A percentile compares a stretch with the other conserved stretches of the same genome.
Conservation (phyloP, 1,140 invertebrate species). For the Bombus sibiricus region DNA sequence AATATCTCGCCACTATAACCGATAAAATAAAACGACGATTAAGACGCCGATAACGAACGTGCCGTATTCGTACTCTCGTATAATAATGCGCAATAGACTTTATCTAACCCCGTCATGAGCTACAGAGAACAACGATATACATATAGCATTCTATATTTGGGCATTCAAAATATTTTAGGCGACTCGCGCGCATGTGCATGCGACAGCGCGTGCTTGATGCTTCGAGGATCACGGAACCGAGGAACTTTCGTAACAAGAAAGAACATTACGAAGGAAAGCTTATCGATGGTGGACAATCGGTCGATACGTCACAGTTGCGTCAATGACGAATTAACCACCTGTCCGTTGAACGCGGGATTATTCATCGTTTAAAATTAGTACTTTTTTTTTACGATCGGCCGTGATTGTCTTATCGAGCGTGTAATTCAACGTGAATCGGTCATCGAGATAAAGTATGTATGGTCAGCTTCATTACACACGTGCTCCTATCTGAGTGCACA, state of each 20-base stretch:
- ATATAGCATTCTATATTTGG: constrained; percentile 28
- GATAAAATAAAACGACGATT: not conserved
- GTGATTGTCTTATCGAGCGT: constrained; percentile 12
- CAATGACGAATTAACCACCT: constrained; percentile 32
- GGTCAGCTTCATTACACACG: not conserved
- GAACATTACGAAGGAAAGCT: not conserved
- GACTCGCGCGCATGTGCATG: not conserved
- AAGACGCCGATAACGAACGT: not conserved
- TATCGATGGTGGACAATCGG: constrained; percentile 17
- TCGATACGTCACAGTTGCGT: constrained; percentile 27
- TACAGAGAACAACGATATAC: not conserved
- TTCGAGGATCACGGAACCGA: not conserved
- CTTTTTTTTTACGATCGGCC: constrained; percentile 6
- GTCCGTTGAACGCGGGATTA: not conserved
- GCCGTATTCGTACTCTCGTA: not conserved
- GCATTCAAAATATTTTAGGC: constrained; percentile 25
- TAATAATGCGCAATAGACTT: constrained; percentile 41
- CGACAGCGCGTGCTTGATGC: no score
- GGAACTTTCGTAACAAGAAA: not conserved
- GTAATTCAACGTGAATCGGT: constrained; percentile 21
- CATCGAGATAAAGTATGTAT: constrained; percentile 2
- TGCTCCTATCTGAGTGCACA: no score
- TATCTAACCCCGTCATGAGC: constrained; percentile 14
- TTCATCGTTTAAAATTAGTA: constrained; percentile 44
- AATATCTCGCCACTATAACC: no score